phyloP scores from a whole-genome alignment of 1,140 invertebrate species.

The Drosophila teissieri region DNA sequence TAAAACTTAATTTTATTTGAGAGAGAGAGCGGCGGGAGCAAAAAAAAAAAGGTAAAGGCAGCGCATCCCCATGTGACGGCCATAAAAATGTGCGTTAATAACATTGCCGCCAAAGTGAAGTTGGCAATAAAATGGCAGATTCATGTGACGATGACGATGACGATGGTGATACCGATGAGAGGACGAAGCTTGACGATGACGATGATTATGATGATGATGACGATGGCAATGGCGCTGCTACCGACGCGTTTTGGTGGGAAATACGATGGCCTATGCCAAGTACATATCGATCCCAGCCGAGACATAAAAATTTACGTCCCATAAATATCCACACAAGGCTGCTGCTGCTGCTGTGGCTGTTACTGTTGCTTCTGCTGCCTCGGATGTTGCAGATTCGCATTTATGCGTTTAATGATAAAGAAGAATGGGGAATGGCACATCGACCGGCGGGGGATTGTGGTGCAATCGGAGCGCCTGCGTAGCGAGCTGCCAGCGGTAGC shows the following conservation, averaged over 20 bases:
- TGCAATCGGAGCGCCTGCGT: constrained; percentile 46
- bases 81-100: constrained; percentile 83
- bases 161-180: constrained; percentile 42
- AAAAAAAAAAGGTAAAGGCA: background rate
- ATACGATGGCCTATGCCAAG: constrained; percentile 62
- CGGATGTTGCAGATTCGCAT: constrained; percentile 71
- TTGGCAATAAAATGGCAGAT: constrained; percentile 83
- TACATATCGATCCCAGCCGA: constrained; percentile 48
- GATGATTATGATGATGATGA: constrained; percentile 15
- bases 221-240: constrained; percentile 68
- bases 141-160: constrained; percentile 74
- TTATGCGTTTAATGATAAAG: constrained; percentile 83
- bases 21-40: background rate
- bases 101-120: constrained; percentile 82
- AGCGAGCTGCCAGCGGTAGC: constrained; percentile 70
- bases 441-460: constrained; percentile 9
- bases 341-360: constrained; percentile 14
- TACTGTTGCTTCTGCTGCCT: constrained; percentile 8
- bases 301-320: constrained; percentile 81
- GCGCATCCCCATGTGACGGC: constrained; percentile 47
- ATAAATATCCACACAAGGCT: constrained; percentile 81
- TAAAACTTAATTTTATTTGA: constrained; percentile 58
- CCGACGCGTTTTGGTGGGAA: constrained; percentile 76
- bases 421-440: constrained; percentile 50
- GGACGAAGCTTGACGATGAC: constrained; percentile 31